Evolutionary conservation across 2,888 invertebrate species (phyloP).

Genomic region (Troilus luridus): DNA sequence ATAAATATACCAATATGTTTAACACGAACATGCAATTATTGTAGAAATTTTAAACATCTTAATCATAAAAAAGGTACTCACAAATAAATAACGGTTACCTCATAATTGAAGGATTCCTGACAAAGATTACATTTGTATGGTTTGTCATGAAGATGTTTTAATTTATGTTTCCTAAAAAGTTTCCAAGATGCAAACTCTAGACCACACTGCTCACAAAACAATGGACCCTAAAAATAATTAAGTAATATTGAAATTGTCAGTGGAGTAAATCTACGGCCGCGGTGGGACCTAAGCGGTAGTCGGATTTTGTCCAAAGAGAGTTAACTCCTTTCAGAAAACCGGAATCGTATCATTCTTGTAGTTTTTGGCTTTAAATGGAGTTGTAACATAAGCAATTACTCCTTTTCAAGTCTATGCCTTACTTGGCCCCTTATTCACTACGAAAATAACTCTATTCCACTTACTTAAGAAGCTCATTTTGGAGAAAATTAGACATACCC

Average conservation of each 20-base stretch:
- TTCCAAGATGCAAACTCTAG: slow-evolving; percentile 72
- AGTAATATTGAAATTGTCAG: background rate
- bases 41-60: background rate
- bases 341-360: too few species aligned
- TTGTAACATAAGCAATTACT: too few species aligned
- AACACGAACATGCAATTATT: background rate
- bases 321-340: too few species aligned
- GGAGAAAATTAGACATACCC: too few species aligned
- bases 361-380: too few species aligned
- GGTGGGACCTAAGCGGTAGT: too few species aligned
- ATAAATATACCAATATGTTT: background rate
- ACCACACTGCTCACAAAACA: slow-evolving; percentile 72
- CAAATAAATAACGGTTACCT: slow-evolving; percentile 67
- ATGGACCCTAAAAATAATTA: slow-evolving; percentile 68
- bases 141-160: slow-evolving; percentile 74
- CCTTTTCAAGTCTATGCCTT: too few species aligned
- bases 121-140: slow-evolving; percentile 73
- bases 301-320: too few species aligned
- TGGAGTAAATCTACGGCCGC: too few species aligned
- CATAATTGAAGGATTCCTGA: slow-evolving; percentile 73
- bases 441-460: too few species aligned
- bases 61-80: background rate
- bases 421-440: too few species aligned
- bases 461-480: too few species aligned
- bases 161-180: slow-evolving; percentile 72